phyloP scores from a whole-genome alignment of 2,113 vertebrate species.

The Solenodon paradoxus region DNA sequence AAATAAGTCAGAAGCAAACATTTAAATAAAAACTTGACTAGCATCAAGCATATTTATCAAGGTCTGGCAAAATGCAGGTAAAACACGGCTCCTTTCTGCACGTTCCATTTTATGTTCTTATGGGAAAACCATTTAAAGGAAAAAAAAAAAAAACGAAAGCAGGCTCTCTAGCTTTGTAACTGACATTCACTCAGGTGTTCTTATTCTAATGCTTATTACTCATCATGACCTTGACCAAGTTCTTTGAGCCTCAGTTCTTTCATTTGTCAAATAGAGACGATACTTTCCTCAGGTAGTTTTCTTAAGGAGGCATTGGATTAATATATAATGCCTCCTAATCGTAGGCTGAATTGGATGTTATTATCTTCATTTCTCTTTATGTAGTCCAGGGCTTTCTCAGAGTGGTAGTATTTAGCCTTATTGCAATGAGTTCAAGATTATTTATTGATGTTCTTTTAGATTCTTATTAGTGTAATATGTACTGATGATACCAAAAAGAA shows the following conservation, averaged over 20 bases:
- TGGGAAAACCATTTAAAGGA: not conserved
- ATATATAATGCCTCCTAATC: not conserved
- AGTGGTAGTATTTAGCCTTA: not conserved
- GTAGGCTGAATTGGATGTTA: not conserved
- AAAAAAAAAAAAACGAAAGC: not conserved
- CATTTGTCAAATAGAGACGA: not conserved
- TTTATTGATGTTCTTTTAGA: not conserved
- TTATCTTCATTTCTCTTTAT: not conserved
- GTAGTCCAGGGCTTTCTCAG: not conserved
- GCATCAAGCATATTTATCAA: constrained; percentile 36
- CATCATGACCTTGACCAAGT: not conserved
- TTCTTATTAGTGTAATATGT: not conserved
- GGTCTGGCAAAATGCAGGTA: not conserved
- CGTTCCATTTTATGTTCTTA: not conserved
- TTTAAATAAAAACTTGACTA: constrained; percentile 44
- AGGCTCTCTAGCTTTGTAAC: not conserved
- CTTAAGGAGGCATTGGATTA: not conserved
- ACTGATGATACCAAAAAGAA: not conserved
- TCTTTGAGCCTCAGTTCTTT: not conserved
- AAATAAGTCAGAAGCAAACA: constrained; percentile 52
- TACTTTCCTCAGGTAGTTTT: not conserved
- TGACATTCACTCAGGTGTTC: not conserved
- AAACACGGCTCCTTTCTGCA: not conserved
- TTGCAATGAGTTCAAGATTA: not conserved
- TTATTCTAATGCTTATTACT: not conserved